These are phyloP conservation scores for Semnornis frantzii DNA, from an alignment of 2,113 vertebrate species.

Conservation along the genomic window DNA sequence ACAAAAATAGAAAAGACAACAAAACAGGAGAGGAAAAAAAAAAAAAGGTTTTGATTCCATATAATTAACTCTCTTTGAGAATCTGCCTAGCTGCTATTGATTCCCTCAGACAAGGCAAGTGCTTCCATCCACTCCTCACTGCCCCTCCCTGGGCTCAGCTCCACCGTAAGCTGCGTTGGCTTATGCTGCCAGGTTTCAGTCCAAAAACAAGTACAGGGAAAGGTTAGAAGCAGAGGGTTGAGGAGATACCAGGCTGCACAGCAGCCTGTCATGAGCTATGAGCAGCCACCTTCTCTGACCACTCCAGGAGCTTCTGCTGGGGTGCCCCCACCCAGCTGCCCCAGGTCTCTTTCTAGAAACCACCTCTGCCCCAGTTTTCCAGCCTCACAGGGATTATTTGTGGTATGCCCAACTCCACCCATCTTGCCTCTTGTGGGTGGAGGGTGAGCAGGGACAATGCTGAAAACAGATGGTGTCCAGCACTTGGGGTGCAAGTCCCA, in stretches of 20 bases:
- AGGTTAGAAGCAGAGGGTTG: background rate
- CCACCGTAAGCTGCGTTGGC: background rate
- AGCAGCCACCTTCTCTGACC: background rate
- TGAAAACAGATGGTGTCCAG: accelerated
- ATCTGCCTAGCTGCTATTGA: background rate
- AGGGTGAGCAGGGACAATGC: background rate
- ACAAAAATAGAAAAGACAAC: too few relatives aligned
- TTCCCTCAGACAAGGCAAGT: background rate
- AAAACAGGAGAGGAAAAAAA: background rate
- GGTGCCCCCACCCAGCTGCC: background rate
- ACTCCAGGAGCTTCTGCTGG: background rate
- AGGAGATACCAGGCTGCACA: background rate
- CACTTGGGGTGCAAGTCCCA: accelerated
- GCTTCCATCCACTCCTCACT: background rate
- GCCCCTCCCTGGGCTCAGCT: slow-evolving; percentile 29
- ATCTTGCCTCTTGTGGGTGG: accelerated
- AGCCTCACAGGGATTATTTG: background rate
- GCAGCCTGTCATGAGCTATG: background rate
- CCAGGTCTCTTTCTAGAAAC: accelerated
- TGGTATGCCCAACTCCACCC: background rate
- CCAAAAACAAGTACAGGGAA: background rate
- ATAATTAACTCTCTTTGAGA: slow-evolving; percentile 51
- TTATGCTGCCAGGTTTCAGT: accelerated
- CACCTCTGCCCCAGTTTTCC: background rate
- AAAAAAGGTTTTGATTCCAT: background rate